These are phyloP conservation scores for Crotalus helleri DNA, from an alignment of 2,113 vertebrate genomes.

Conservation along the genomic window DNA sequence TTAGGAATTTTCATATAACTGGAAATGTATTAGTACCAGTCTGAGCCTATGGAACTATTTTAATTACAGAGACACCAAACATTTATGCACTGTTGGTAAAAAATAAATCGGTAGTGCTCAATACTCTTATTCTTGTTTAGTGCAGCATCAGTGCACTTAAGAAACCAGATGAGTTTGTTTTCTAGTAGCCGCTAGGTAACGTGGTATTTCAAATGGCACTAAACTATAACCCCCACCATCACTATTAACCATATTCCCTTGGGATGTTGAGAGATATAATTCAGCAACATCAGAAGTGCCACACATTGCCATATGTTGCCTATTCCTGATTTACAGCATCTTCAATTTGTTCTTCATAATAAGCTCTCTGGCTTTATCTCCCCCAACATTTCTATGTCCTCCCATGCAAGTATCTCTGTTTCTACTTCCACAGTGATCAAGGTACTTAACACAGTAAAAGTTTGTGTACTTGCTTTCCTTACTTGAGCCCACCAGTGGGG, in stretches of 20 bases:
- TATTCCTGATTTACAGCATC: background rate
- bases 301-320: background rate
- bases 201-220: background rate
- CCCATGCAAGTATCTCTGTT: constrained; percentile 8
- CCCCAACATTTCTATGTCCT: background rate
- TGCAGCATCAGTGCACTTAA: background rate
- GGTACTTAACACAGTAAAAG: constrained; percentile 78
- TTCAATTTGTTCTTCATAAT: background rate
- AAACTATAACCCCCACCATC: background rate
- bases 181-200: background rate
- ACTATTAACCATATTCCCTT: background rate
- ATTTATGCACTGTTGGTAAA: background rate
- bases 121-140: background rate
- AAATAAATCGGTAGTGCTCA: background rate
- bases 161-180: background rate
- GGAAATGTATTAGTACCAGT: background rate
- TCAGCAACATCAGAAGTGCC: background rate
- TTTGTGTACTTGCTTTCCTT: constrained; percentile 99
- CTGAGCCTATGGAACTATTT: background rate
- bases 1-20: background rate
- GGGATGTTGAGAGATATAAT: background rate
- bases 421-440: constrained; percentile 33
- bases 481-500: constrained; percentile 99
- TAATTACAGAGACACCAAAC: background rate
- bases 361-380: background rate